phyloP scores from a whole-genome alignment of 2,797 vertebrate species.

The Anniella stebbinsi region DNA sequence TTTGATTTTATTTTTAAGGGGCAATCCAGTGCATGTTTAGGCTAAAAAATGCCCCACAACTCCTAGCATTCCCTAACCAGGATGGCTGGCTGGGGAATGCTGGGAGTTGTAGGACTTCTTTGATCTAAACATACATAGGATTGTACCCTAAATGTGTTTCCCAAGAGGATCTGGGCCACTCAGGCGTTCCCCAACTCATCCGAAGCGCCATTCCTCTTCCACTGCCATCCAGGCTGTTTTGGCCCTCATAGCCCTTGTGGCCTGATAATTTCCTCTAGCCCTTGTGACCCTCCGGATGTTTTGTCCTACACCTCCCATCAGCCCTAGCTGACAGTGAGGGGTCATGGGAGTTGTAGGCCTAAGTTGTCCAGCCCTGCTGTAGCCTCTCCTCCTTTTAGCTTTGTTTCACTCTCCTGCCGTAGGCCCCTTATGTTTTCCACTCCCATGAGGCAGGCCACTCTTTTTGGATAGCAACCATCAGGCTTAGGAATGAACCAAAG shows the following conservation, averaged over 20 bases:
- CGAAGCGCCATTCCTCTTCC: background rate
- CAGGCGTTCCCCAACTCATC: background rate
- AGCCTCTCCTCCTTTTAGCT: background rate
- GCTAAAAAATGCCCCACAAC: too few species aligned
- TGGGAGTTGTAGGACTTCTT: too few species aligned
- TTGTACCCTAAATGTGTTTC: background rate
- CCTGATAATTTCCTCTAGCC: background rate
- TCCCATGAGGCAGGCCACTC: background rate
- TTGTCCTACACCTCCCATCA: too few species aligned
- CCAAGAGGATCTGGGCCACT: background rate
- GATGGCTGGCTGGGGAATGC: too few species aligned
- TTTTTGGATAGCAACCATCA: background rate
- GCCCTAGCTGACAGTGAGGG: too few species aligned
- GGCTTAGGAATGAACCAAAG: too few species aligned
- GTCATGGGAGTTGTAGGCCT: too few species aligned
- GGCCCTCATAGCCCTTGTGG: background rate
- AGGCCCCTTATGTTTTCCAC: background rate
- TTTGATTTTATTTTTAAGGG: background rate
- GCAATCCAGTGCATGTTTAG: too few species aligned
- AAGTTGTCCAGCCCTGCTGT: too few species aligned
- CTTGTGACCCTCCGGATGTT: too few species aligned
- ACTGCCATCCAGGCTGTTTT: background rate
- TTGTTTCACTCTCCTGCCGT: background rate
- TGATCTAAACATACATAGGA: too few species aligned
- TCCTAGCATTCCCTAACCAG: too few species aligned